A percentile compares a stretch with the other conserved stretches of the same genome.
Conservation (phyloP, 2,888 invertebrate species). For the Hydroisotoma schaefferi region DNA sequence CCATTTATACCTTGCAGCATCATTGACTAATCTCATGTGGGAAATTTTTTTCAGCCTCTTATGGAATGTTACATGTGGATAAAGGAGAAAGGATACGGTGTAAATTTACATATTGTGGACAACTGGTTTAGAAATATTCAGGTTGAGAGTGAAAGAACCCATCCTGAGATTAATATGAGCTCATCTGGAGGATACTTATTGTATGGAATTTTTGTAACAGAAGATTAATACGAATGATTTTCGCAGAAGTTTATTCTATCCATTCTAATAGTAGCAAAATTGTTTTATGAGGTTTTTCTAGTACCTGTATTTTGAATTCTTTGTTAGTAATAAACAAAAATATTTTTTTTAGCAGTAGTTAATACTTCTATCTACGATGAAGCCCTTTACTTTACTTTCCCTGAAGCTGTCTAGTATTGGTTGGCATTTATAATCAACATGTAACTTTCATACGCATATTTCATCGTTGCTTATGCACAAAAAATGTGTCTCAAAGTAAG, state of each 20-base stretch:
- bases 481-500: too few species aligned
- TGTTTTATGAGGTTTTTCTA: not conserved
- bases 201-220: constrained; percentile 58
- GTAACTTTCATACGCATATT: too few species aligned
- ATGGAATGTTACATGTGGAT: constrained; percentile 76
- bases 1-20: not conserved
- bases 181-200: constrained; percentile 84
- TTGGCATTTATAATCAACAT: too few species aligned
- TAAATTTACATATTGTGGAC: constrained; percentile 73
- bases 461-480: too few species aligned
- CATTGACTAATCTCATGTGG: constrained; percentile 10
- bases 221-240: constrained; percentile 13
- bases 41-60: constrained; percentile 59
- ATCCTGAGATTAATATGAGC: constrained; percentile 89
- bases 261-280: not conserved
- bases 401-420: not conserved
- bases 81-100: constrained; percentile 65
- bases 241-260: too few species aligned
- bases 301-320: too few species aligned
- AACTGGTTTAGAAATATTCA: constrained; percentile 89
- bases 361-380: too few species aligned
- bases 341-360: not conserved
- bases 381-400: not conserved
- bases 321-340: not conserved
- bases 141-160: constrained; percentile 83